Conservation (phyloP, 1,140 invertebrate species). For the Pantala flavescens region DNA sequence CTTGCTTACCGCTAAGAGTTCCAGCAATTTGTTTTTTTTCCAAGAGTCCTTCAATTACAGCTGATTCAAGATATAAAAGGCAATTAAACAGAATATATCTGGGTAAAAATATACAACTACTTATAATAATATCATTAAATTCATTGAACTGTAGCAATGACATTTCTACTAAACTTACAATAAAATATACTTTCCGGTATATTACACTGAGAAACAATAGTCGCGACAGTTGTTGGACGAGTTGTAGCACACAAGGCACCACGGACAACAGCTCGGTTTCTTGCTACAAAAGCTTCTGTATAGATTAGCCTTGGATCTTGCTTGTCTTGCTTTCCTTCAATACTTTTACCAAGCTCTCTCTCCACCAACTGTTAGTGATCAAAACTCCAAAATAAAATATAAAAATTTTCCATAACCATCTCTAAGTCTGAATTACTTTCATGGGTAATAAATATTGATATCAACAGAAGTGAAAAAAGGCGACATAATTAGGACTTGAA, state of each 20-base stretch:
- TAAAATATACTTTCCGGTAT: constrained; percentile 79
- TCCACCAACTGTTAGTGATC: constrained; percentile 45
- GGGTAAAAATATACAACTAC: neutral
- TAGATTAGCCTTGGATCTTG: constrained; percentile 75
- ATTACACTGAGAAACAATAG: constrained; percentile 66
- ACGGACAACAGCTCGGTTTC: constrained; percentile 72
- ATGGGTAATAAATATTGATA: no score
- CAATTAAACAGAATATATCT: constrained; percentile 15
- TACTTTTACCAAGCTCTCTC: constrained; percentile 64
- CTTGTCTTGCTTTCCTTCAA: constrained; percentile 72
- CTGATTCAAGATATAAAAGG: constrained; percentile 33
- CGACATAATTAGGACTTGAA: no score
- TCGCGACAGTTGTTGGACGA: constrained; percentile 68
- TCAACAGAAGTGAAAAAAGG: no score
- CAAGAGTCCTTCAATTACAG: constrained; percentile 51
- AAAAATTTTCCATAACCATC: no score
- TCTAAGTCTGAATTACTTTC: no score
- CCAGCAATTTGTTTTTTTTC: constrained; percentile 63
- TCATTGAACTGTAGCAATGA: neutral
- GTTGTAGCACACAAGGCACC: constrained; percentile 81
- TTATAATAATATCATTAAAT: constrained; percentile 4
- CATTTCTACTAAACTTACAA: constrained; percentile 39
- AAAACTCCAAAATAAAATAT: no score
- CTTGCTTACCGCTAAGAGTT: constrained; percentile 61
- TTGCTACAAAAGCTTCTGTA: constrained; percentile 76